Conservation (phyloP, 2,888 invertebrate genomes). For the Eupithecia dodoneata region DNA sequence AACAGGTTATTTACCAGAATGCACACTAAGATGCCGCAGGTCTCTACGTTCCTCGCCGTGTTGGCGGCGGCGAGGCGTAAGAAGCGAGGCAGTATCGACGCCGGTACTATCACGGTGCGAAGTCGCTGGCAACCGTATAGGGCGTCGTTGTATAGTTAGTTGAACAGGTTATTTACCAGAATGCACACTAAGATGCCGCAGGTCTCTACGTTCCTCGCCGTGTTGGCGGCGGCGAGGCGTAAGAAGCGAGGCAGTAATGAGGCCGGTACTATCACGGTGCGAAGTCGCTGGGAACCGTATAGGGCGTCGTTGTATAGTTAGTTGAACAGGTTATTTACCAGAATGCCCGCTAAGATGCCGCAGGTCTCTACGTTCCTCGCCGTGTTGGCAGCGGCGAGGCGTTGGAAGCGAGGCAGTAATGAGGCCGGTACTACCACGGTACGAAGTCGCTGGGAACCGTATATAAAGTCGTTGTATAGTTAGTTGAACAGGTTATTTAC, state of each 20-base stretch:
- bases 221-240: slow-evolving; percentile 90
- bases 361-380: slow-evolving; percentile 94
- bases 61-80: slow-evolving; percentile 90
- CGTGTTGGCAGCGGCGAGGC: slow-evolving; percentile 91
- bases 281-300: slow-evolving; percentile 53
- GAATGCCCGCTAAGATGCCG: slow-evolving; percentile 95
- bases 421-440: too few species aligned
- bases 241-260: slow-evolving; percentile 75
- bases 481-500: slow-evolving; percentile 69
- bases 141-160: too few species aligned
- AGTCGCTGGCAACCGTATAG: slow-evolving; percentile 50
- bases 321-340: slow-evolving; percentile 80
- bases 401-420: slow-evolving; percentile 77
- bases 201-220: slow-evolving; percentile 93
- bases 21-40: slow-evolving; percentile 97
- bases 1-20: slow-evolving; percentile 85
- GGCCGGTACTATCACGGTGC: too few species aligned
- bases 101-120: too few species aligned
- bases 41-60: slow-evolving; percentile 93
- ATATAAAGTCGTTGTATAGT: slow-evolving; percentile 46
- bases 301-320: slow-evolving; percentile 42
- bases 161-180: slow-evolving; percentile 82
- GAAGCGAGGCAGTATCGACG: slow-evolving; percentile 61
- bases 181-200: slow-evolving; percentile 97
- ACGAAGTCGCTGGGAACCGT: slow-evolving; percentile 51